Evolutionary conservation across 2,797 vertebrate species (phyloP).

Genomic region (Cygnus olor): DNA sequence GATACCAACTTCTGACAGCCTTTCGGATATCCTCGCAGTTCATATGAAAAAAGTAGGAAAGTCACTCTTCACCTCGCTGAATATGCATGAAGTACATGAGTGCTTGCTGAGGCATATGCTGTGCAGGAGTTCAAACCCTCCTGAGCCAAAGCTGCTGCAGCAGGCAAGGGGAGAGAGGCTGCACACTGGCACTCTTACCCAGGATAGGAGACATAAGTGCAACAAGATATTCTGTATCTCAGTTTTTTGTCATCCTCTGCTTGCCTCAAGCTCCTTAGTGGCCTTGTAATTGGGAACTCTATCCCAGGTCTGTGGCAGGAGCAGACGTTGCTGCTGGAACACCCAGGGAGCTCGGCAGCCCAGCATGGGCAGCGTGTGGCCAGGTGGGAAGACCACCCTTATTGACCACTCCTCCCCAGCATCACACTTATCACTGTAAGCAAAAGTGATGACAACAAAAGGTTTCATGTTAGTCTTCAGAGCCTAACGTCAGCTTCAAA

Average conservation of each 20-base stretch:
- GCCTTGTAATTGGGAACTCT: too few relatives aligned
- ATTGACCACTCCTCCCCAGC: too few relatives aligned
- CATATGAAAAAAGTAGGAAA: not conserved
- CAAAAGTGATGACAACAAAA: not conserved
- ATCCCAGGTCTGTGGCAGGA: too few relatives aligned
- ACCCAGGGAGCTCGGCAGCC: not conserved
- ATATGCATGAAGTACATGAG: fast-evolving
- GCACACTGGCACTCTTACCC: fast-evolving
- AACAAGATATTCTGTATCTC: not conserved
- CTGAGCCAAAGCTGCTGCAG: not conserved
- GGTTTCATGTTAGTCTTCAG: not conserved
- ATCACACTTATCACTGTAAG: not conserved
- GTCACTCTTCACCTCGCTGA: not conserved
- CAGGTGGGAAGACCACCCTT: too few relatives aligned
- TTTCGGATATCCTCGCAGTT: not conserved
- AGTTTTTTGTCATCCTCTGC: not conserved
- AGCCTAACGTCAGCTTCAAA: not conserved
- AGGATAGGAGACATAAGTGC: fast-evolving
- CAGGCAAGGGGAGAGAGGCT: not conserved
- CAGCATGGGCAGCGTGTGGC: too few relatives aligned
- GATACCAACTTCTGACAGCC: not conserved
- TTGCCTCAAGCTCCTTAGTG: not conserved
- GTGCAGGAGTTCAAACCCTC: not conserved
- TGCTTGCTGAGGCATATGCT: not conserved
- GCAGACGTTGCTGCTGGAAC: too few relatives aligned